phyloP scores from a whole-genome alignment of 2,797 vertebrate species.

The Melanotaenia maccullochi region DNA sequence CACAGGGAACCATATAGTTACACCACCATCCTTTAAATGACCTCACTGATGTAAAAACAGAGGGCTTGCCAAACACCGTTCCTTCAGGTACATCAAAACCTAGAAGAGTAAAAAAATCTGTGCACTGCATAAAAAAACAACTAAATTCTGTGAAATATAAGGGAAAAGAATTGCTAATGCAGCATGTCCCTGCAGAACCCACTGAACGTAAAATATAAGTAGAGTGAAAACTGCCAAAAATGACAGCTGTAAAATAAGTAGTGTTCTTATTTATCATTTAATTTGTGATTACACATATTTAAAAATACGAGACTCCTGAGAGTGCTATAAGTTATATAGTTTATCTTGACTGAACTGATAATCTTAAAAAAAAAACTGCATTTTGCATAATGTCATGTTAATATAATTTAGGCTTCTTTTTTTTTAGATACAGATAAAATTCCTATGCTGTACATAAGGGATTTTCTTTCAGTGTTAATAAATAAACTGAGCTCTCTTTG shows the following conservation, averaged over 20 bases:
- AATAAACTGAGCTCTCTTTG: too few species aligned
- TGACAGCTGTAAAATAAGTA: not conserved
- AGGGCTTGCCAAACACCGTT: constrained; percentile 16
- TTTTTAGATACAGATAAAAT: not conserved
- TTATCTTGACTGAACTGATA: not conserved
- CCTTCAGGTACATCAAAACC: constrained; percentile 24
- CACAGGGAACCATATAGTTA: constrained; percentile 59
- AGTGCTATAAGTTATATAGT: not conserved
- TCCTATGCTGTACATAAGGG: not conserved
- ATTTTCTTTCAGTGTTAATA: not conserved
- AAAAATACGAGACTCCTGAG: too few species aligned
- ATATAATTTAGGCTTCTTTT: not conserved
- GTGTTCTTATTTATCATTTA: not conserved
- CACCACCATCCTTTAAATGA: constrained; percentile 65
- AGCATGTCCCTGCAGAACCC: not conserved
- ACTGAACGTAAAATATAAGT: not conserved
- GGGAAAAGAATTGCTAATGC: not conserved
- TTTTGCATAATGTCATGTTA: not conserved
- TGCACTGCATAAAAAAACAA: not conserved
- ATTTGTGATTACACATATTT: not conserved
- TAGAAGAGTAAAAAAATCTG: constrained; percentile 20
- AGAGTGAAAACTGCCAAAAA: not conserved
- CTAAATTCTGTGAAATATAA: not conserved
- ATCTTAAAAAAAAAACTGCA: not conserved
- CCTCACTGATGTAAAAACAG: constrained; percentile 53